Conservation (phyloP, 2,888 invertebrate genomes). For the Ametastegia equiseti region DNA sequence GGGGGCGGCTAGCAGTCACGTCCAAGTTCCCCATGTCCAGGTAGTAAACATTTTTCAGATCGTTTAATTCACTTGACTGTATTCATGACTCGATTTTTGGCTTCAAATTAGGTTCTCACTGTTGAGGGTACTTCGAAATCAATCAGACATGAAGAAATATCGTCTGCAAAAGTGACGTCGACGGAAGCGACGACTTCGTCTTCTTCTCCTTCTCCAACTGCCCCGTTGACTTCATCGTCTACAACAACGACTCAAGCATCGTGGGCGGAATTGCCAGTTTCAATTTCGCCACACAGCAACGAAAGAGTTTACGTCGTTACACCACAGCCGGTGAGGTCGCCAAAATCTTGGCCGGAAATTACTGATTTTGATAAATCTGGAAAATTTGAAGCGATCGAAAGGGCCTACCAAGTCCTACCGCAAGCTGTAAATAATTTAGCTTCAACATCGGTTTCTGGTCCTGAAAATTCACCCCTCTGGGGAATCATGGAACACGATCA, state of each 20-base stretch:
- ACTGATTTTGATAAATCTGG: slow-evolving; percentile 70
- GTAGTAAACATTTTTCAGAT: slow-evolving; percentile 48
- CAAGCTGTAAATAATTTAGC: slow-evolving; percentile 74
- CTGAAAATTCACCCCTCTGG: slow-evolving; percentile 70
- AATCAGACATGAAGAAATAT: neutral
- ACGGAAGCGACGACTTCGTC: neutral
- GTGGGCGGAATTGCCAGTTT: slow-evolving; percentile 84
- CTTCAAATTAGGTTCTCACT: neutral
- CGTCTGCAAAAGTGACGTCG: neutral
- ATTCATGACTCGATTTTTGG: neutral
- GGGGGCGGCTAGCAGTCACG: slow-evolving; percentile 59
- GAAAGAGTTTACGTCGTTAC: slow-evolving; percentile 92
- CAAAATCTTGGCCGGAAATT: slow-evolving; percentile 68
- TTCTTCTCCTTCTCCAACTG: neutral
- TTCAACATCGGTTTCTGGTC: slow-evolving; percentile 66
- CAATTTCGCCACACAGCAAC: slow-evolving; percentile 86
- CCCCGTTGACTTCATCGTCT: slow-evolving; percentile 49
- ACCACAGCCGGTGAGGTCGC: slow-evolving; percentile 79
- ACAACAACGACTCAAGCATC: slow-evolving; percentile 75
- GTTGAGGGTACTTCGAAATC: neutral
- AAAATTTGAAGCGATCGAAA: slow-evolving; percentile 69
- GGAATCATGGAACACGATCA: slow-evolving; percentile 74
- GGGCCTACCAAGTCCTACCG: slow-evolving; percentile 72
- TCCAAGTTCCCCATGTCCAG: slow-evolving; percentile 57
- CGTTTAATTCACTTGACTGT: neutral